Evolutionary conservation across 2,113 vertebrate genomes (phyloP), one percentile per base, ranked within the genome.

Genomic region (Misgurnus mizolepis): DNA sequence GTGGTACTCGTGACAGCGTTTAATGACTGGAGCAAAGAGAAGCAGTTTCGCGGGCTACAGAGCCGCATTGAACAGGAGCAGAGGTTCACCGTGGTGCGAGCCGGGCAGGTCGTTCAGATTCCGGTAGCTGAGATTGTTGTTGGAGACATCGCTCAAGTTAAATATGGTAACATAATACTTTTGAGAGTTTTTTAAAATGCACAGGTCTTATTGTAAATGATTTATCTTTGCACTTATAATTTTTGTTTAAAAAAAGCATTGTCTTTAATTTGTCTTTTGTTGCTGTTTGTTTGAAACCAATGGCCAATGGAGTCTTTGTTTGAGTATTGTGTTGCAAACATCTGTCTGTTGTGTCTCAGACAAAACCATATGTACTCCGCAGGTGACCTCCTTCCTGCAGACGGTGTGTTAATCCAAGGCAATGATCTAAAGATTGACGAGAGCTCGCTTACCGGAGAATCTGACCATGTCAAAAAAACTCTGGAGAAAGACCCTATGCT

Each of bases 341-440:
- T n/a, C n/a, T n/a, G n/a, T n/a, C n/a, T n/a, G n/a, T n/a, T n/a
- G 34, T 77, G 78, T 78, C 67, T 78, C 27, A 62, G 17, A 60
- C 11, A 15, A 82, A 34, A 77, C 67, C 53, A 80, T 82, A 67
- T 85, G 67, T 62, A 45, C 27, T 72, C 11, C 68, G 41, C 90
- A 99, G 98, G 98, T 91, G 98, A 99, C 90, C 96, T 99, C 83
- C 93, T 99, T 58, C 98, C 98, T 0, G 94, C 98, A 2, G 98
- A 99, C 41, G 97, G 98, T 50, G 89, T 99, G 70, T 91, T 99
- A 69, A 99, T 99, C 89, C 97, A 98, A 89, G 93, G 97, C 85
- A 99, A 98, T 18, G 98, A 99, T 83, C 93, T 99, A 71, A 99
- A 97, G 91, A 96, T 99, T 80, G 98, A 99, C 67, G 98, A 99